Conservation (phyloP, 2,888 invertebrate species). For the Zeuzera pyrina region DNA sequence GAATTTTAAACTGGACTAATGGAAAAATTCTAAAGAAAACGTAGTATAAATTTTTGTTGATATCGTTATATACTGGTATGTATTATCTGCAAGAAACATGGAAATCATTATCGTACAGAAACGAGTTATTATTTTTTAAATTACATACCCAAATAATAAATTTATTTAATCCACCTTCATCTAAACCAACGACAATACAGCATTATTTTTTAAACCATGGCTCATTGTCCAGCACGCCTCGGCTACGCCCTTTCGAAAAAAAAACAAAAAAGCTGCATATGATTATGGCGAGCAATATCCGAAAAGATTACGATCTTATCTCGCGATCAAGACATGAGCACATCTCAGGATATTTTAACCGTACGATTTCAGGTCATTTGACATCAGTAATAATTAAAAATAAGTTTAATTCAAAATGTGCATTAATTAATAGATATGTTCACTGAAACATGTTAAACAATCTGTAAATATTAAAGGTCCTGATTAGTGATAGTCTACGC, state of each 20-base stretch:
- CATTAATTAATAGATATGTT: no score
- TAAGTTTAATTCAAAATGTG: no score
- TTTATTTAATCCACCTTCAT: constrained; percentile 11
- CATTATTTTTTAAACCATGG: constrained; percentile 40
- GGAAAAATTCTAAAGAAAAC: no score
- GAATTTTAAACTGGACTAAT: no score
- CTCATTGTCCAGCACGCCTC: constrained; percentile 52
- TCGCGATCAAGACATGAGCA: constrained; percentile 53
- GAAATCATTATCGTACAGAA: no score
- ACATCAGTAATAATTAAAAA: background rate
- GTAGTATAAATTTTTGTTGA: no score
- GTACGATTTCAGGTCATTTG: constrained; percentile 30
- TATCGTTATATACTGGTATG: no score
- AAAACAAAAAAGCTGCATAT: constrained; percentile 57
- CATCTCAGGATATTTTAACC: constrained; percentile 44
- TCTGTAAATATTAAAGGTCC: no score
- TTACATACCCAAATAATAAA: constrained; percentile 11
- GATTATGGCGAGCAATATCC: constrained; percentile 71
- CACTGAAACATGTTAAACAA: no score
- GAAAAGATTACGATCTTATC: constrained; percentile 70
- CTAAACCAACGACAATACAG: constrained; percentile 17
- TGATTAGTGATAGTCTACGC: no score
- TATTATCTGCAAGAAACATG: no score
- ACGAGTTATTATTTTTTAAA: constrained; percentile 6
- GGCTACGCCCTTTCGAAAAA: constrained; percentile 38